Percentiles rank a stretch among this genome's conserved stretches.
Evolutionary conservation across 2,113 vertebrate species (phyloP).

Genomic region (Emydura subglobosa): DNA sequence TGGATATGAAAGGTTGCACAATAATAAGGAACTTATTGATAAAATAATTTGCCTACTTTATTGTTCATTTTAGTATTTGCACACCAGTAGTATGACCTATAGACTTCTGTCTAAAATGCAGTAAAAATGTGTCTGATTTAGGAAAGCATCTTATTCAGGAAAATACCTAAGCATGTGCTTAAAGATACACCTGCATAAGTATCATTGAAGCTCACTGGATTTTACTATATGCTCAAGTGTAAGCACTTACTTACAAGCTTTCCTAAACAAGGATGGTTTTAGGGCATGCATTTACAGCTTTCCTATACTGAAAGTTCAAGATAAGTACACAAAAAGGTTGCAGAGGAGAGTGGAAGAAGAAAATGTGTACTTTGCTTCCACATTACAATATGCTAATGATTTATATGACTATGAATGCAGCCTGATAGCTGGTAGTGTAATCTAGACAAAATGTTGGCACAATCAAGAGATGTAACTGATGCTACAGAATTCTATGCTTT

Average conservation of each 20-base stretch:
- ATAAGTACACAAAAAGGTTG: neutral
- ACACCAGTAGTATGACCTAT: neutral
- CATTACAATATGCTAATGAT: neutral
- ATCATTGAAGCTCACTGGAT: neutral
- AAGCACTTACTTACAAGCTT: neutral
- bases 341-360: neutral
- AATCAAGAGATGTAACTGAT: neutral
- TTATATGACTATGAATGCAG: neutral
- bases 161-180: neutral
- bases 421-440: neutral
- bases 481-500: neutral
- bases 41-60: slow-evolving; percentile 41
- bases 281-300: neutral
- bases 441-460: neutral
- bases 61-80: slow-evolving; percentile 7
- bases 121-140: neutral
- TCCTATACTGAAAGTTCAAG: neutral
- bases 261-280: neutral
- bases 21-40: slow-evolving; percentile 39
- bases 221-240: neutral
- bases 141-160: neutral
- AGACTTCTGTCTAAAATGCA: neutral
- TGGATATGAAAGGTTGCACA: slow-evolving; percentile 6
- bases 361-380: neutral
- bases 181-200: neutral